phyloP scores from a whole-genome alignment of 2,113 vertebrate genomes.

The Corythornis cristatus region DNA sequence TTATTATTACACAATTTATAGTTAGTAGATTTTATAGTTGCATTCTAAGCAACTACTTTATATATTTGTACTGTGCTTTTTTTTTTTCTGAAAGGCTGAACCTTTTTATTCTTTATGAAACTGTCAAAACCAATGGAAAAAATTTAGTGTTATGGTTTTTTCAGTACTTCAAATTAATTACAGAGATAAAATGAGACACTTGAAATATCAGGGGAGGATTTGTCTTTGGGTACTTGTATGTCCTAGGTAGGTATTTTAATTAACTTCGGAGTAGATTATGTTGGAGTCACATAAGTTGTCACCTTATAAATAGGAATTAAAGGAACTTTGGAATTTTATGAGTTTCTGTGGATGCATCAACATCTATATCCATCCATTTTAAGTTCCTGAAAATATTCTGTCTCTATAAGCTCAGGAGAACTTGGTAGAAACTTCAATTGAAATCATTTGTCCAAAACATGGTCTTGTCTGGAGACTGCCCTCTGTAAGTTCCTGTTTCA shows the following conservation, averaged over 20 bases:
- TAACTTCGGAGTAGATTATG: background rate
- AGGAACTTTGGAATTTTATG: background rate
- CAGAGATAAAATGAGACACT: background rate
- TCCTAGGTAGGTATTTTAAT: background rate
- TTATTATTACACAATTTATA: background rate
- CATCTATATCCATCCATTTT: background rate
- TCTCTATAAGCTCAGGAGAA: background rate
- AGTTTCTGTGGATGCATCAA: background rate
- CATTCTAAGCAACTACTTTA: background rate
- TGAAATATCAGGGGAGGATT: background rate
- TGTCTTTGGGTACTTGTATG: background rate
- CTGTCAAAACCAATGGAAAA: background rate
- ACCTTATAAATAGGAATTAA: background rate
- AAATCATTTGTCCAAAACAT: background rate
- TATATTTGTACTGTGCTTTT: background rate
- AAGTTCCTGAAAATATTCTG: background rate
- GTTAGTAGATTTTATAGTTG: background rate
- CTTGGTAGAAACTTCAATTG: background rate
- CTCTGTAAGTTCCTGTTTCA: background rate
- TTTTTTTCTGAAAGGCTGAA: background rate
- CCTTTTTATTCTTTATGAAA: background rate
- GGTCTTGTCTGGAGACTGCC: background rate
- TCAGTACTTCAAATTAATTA: background rate
- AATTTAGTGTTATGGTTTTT: background rate
- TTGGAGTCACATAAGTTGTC: rapidly evolving